phyloP scores from a whole-genome alignment of 2,113 vertebrate genomes.

The Lathamus discolor region DNA sequence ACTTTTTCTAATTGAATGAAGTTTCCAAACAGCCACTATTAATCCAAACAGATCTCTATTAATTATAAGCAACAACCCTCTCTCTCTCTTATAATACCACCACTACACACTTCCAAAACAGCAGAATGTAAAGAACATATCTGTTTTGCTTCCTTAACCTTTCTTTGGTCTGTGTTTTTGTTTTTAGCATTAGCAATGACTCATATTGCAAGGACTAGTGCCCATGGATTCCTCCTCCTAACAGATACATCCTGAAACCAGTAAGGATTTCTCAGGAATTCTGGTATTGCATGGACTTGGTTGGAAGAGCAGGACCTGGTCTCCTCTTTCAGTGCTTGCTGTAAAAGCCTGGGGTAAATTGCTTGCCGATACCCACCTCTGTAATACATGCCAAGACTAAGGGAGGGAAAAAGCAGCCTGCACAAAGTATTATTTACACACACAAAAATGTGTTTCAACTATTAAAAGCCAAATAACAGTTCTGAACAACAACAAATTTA shows the following conservation, averaged over 20 bases:
- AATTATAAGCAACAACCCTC: conserved; percentile 13
- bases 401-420: conserved; percentile 20
- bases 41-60: conserved; percentile 35
- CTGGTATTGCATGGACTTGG: background rate
- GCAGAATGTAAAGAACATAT: conserved; percentile 9
- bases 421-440: conserved; percentile 45
- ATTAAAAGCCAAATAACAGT: conserved; percentile 61
- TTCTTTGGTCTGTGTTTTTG: background rate
- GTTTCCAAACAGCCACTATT: conserved; percentile 34
- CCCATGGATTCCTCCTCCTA: background rate
- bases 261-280: background rate
- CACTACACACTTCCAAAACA: conserved; percentile 21
- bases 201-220: background rate
- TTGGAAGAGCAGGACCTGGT: background rate
- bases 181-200: background rate
- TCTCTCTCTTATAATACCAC: background rate
- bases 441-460: conserved; percentile 37
- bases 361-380: conserved; percentile 1
- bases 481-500: conserved; percentile 55
- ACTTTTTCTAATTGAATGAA: conserved; percentile 32
- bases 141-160: conserved; percentile 26
- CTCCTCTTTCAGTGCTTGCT: background rate
- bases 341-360: background rate
- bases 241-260: background rate
- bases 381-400: background rate